Conservation (phyloP, 2,113 vertebrate species). For the Podarcis raffonei region DNA sequence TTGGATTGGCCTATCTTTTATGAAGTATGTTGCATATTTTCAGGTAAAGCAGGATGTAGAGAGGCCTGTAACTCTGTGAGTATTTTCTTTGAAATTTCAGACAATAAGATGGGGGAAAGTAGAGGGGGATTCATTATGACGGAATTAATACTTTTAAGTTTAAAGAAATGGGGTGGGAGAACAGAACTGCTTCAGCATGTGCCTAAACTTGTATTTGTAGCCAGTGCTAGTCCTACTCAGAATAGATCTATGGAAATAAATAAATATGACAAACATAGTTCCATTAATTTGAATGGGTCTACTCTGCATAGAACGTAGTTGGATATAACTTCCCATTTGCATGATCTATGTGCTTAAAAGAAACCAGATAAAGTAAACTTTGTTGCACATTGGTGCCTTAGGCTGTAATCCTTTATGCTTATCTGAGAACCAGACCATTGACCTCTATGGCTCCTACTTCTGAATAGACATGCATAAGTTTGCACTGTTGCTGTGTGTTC, state of each 20-base stretch:
- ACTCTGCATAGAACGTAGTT: too few relatives aligned
- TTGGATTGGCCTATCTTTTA: background rate
- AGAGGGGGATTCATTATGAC: background rate
- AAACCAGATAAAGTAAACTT: background rate
- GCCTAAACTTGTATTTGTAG: background rate
- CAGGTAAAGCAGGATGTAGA: background rate
- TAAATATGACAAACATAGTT: too few relatives aligned
- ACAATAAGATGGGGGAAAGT: background rate
- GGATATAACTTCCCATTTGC: background rate
- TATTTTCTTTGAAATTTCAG: background rate
- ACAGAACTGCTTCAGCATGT: background rate
- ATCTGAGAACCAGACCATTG: background rate
- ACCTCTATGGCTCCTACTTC: too few relatives aligned
- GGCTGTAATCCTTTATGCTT: background rate
- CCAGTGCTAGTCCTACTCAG: too few relatives aligned
- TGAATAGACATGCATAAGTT: too few relatives aligned
- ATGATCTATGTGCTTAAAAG: background rate
- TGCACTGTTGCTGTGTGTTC: background rate
- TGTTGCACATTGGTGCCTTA: background rate
- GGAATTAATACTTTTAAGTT: background rate
- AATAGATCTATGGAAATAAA: too few relatives aligned
- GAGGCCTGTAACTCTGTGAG: background rate
- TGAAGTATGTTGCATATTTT: constrained; percentile 6
- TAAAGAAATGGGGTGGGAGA: background rate
- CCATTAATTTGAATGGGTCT: too few relatives aligned